These are phyloP conservation scores for Hippotragus niger DNA, from an alignment of 2,113 vertebrate species.

Conservation along the genomic window DNA sequence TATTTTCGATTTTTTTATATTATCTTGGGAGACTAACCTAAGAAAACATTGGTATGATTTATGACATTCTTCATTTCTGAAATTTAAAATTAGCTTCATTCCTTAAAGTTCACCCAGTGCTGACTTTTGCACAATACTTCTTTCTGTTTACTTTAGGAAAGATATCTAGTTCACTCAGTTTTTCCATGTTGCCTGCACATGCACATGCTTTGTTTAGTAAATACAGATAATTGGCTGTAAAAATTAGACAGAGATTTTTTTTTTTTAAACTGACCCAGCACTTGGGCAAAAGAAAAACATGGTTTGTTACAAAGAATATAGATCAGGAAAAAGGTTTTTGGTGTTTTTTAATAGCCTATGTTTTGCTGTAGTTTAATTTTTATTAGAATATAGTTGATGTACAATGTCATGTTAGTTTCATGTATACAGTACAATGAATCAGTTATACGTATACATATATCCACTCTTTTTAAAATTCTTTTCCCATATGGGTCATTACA, in stretches of 20 bases:
- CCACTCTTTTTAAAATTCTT: neutral
- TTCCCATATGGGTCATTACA: neutral
- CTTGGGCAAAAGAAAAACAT: neutral
- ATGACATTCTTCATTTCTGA: neutral
- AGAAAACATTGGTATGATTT: neutral
- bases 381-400: neutral
- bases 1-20: neutral
- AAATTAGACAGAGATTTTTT: neutral
- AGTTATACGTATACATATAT: neutral
- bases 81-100: neutral
- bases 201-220: neutral
- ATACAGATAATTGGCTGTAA: neutral
- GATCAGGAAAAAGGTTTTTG: neutral
- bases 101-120: neutral
- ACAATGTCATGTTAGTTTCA: neutral
- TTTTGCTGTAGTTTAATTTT: neutral
- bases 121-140: neutral
- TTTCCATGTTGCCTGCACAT: neutral
- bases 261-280: neutral
- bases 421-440: neutral
- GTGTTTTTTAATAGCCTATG: neutral
- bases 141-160: neutral
- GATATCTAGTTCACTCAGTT: neutral
- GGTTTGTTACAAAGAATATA: neutral
- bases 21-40: neutral